Percentiles rank a stretch among this genome's conserved stretches.
Evolutionary conservation across 2,888 invertebrate genomes (phyloP).

Genomic region (Aethes cnicana): DNA sequence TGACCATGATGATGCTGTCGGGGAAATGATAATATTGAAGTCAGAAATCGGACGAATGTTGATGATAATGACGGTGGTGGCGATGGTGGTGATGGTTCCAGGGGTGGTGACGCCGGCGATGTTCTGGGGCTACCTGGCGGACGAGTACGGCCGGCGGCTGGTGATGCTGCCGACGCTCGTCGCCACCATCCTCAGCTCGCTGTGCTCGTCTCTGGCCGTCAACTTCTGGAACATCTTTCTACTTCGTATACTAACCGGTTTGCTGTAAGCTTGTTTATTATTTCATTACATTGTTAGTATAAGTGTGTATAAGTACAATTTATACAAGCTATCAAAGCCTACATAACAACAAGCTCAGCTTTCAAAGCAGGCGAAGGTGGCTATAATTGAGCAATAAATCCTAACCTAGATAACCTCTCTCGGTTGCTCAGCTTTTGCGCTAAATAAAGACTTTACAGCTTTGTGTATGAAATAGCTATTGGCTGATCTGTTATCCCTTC

Average conservation of each 20-base stretch:
- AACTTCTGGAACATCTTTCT: slow-evolving; percentile 8
- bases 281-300: not conserved
- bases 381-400: too few relatives aligned
- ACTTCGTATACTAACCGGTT: slow-evolving; percentile 10
- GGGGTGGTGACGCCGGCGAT: slow-evolving; percentile 18
- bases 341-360: not conserved
- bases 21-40: too few relatives aligned
- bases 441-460: too few relatives aligned
- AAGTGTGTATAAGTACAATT: not conserved
- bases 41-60: too few relatives aligned
- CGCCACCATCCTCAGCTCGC: not conserved
- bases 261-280: slow-evolving; percentile 15
- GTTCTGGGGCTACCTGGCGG: slow-evolving; percentile 85
- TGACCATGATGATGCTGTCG: too few relatives aligned
- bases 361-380: too few relatives aligned
- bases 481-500: too few relatives aligned
- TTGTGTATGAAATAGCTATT: too few relatives aligned
- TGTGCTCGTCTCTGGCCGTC: slow-evolving; percentile 3
- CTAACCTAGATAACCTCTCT: too few relatives aligned
- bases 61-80: too few relatives aligned
- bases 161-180: slow-evolving; percentile 54
- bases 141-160: slow-evolving; percentile 83
- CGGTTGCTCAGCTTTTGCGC: too few relatives aligned
- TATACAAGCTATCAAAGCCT: not conserved
- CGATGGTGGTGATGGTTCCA: too few relatives aligned